A percentile compares a stretch with the other conserved stretches of the same genome.
Conservation (phyloP, 1,140 invertebrate genomes). For the Nasonia vitripennis region DNA sequence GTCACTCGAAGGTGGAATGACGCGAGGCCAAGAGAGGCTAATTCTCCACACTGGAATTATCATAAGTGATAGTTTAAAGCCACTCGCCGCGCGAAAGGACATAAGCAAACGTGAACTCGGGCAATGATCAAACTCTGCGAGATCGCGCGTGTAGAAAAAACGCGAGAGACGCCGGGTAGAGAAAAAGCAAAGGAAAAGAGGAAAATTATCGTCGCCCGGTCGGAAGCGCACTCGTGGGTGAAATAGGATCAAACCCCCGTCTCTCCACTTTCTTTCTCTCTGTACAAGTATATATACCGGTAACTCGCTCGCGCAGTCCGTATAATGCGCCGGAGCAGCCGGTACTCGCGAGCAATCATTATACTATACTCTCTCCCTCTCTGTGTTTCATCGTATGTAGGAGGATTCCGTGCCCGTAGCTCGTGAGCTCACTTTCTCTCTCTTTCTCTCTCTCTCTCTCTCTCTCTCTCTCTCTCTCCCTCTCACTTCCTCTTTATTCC, state of each 20-base stretch:
- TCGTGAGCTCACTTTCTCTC: neutral
- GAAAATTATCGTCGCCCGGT: conserved; percentile 25
- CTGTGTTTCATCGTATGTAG: conserved; percentile 30
- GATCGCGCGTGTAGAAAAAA: neutral
- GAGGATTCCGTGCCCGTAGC: neutral
- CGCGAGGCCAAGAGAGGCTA: neutral
- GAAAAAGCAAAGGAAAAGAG: neutral
- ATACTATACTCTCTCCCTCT: conserved; percentile 5
- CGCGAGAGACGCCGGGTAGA: neutral
- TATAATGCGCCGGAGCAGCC: conserved; percentile 11
- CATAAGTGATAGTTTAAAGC: too few species aligned
- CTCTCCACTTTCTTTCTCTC: neutral
- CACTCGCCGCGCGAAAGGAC: too few species aligned
- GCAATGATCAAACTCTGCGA: neutral
- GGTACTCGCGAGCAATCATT: conserved; percentile 7
- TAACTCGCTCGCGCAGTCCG: neutral
- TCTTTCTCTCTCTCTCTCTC: neutral
- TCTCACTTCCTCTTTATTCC: neutral
- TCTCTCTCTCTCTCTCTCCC: neutral
- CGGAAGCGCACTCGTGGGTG: conserved; percentile 48
- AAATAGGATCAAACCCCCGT: conserved; percentile 46
- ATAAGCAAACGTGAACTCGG: neutral
- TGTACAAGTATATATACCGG: neutral
- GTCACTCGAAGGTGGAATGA: too few species aligned
- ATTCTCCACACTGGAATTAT: too few species aligned